A percentile compares a stretch with the other conserved stretches of the same genome.
phyloP scores from a whole-genome alignment of 64 coral and sea anemone genomes.

The Exaiptasia diaphana region DNA sequence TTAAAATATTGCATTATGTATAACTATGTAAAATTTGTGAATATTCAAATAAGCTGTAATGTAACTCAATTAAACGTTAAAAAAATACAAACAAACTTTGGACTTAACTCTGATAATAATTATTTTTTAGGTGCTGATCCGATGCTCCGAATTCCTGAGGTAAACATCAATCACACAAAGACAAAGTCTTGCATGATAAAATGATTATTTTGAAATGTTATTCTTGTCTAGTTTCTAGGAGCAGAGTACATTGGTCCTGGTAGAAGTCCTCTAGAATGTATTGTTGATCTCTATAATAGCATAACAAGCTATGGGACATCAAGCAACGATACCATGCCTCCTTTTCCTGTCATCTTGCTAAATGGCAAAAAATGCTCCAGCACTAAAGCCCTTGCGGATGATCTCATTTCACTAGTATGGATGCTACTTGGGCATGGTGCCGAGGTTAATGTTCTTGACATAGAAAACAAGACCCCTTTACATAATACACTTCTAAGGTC shows the following conservation, averaged over 20 bases:
- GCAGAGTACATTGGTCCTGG: constrained; percentile 81
- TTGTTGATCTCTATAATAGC: constrained; percentile 69
- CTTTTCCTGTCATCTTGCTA: constrained; percentile 29
- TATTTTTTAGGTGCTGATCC: constrained; percentile 80
- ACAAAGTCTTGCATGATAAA: not conserved
- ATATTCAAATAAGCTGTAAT: not conserved
- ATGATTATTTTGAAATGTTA: not conserved
- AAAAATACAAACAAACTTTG: not conserved
- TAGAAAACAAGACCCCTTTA: constrained; percentile 72
- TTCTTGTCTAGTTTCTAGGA: constrained; percentile 56
- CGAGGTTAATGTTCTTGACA: constrained; percentile 70
- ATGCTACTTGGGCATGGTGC: constrained; percentile 71
- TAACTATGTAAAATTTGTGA: no score
- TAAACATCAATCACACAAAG: not conserved
- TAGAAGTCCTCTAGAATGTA: constrained; percentile 67
- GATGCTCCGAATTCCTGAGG: constrained; percentile 74
- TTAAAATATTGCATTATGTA: no score
- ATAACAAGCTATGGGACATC: constrained; percentile 40
- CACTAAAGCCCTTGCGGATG: constrained; percentile 59
- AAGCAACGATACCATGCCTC: not conserved
- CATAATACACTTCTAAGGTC: constrained; percentile 74
- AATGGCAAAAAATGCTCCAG: constrained; percentile 22
- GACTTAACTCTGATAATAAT: no score
- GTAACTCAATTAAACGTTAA: not conserved
- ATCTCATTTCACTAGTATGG: constrained; percentile 67